Evolutionary conservation across 2,888 invertebrate species (phyloP).

Genomic region (Drosophila prostipennis): DNA sequence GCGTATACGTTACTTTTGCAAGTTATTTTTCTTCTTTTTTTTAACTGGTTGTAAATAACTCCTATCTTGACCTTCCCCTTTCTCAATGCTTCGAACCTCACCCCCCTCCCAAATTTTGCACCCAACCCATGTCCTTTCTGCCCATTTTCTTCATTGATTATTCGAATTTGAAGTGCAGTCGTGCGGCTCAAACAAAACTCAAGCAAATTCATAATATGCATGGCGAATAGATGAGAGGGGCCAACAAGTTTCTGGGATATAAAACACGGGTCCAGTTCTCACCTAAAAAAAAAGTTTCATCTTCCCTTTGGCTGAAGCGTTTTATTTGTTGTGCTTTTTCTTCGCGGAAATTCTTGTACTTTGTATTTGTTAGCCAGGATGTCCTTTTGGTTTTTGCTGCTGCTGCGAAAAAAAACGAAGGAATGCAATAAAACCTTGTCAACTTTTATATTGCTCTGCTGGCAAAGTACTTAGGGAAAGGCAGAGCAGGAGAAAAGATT

Average conservation of each 20-base stretch:
- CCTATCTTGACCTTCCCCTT: neutral
- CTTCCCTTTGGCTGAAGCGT: conserved; percentile 1
- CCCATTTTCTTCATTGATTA: conserved; percentile 54
- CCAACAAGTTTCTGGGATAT: conserved; percentile 2
- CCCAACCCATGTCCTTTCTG: neutral
- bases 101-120: no score
- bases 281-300: conserved; percentile 27
- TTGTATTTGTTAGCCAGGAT: conserved; percentile 27
- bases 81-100: no score
- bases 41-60: no score
- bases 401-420: conserved; percentile 3
- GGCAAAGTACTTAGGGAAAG: conserved; percentile 22
- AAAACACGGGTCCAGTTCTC: conserved; percentile 31
- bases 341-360: conserved; percentile 27
- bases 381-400: conserved; percentile 21
- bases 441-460: conserved; percentile 42
- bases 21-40: no score
- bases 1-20: conserved; percentile 26
- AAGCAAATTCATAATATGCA: conserved; percentile 31
- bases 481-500: neutral
- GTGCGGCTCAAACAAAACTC: conserved; percentile 43
- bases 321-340: conserved; percentile 25
- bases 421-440: conserved; percentile 43
- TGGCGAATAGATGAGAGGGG: conserved; percentile 2
- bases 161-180: conserved; percentile 48